Evolutionary conservation across 2,113 vertebrate species (phyloP), one percentile per base, ranked within the genome.

Genomic region (Vulpes lagopus): DNA sequence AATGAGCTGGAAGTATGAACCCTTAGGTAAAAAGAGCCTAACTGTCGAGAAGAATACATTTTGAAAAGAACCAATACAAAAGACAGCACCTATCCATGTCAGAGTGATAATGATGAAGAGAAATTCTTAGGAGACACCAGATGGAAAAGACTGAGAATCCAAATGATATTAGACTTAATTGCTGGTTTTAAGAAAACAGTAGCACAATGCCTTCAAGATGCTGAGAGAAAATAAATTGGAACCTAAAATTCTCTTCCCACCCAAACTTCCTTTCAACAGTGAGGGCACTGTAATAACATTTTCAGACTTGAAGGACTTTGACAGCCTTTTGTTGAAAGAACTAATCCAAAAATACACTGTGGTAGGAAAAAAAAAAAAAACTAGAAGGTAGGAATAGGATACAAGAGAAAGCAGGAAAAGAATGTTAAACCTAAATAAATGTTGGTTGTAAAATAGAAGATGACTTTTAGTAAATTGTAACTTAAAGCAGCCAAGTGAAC

Each of bases 391-490:
- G 27, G 27, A 86, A 85, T 55, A 81, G 27, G 43, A 80, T 90
- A 62, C 9, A 94, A 73, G 62, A 51, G 9, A 69, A 88, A 69
- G 53, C 15, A 59, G 49, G n/a, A 78, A 92, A 94, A 57, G 14
- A 71, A 17, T 73, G 20, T 55, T 92, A 20, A 57, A 62, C 35
- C 62, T 65, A 82, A 86, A 27, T 49, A 91, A 80, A 91, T 91
- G 60, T 25, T 74, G 55, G 2, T 60, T 83, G 38, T 88, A 81
- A 81, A 94, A 91, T 65, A 65, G 51, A 51, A 82, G 23, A 20
- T 22, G 17, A 55, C 32, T 95, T 76, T 60, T 88, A 94, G 19
- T 88, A 83, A 82, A 49, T 81, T 94, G 49, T 86, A 62, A 87
- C 60, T 90, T 64, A 57, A 81, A n/a, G 83, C 12, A 67, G 49